Conservation (phyloP, 1,140 invertebrate genomes). For the Leptinotarsa lineolata region DNA sequence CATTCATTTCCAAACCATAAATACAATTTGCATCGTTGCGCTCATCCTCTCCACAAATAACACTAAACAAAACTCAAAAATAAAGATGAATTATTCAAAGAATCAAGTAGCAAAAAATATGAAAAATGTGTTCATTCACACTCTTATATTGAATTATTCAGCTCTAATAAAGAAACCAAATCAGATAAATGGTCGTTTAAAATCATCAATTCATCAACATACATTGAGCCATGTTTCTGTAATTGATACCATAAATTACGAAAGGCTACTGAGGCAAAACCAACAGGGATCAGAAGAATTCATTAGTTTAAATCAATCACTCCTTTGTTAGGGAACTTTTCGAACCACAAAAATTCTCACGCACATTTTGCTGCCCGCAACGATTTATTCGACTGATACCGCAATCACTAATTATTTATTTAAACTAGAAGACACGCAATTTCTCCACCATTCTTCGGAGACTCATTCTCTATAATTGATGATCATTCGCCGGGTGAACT, state of each 20-base stretch:
- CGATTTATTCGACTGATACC: slow-evolving; percentile 1
- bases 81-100: no score
- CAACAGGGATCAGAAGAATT: slow-evolving; percentile 1
- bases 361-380: neutral
- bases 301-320: slow-evolving; percentile 1
- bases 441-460: slow-evolving; percentile 5
- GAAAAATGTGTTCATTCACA: no score
- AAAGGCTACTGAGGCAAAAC: neutral
- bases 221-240: neutral
- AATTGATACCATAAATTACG: neutral
- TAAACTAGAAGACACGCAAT: slow-evolving; percentile 6
- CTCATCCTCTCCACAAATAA: no score
- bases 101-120: no score
- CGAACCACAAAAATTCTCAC: neutral
- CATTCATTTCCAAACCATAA: no score
- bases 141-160: no score
- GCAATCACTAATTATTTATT: slow-evolving; percentile 6
- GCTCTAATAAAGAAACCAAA: no score
- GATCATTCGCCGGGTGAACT: neutral
- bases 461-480: neutral
- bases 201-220: neutral
- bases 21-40: no score
- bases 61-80: no score
- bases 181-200: neutral
- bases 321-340: neutral